Evolutionary conservation across 2,888 invertebrate species (phyloP), one percentile per base, ranked within the genome.

Genomic region (Cheilosia scutellata): DNA sequence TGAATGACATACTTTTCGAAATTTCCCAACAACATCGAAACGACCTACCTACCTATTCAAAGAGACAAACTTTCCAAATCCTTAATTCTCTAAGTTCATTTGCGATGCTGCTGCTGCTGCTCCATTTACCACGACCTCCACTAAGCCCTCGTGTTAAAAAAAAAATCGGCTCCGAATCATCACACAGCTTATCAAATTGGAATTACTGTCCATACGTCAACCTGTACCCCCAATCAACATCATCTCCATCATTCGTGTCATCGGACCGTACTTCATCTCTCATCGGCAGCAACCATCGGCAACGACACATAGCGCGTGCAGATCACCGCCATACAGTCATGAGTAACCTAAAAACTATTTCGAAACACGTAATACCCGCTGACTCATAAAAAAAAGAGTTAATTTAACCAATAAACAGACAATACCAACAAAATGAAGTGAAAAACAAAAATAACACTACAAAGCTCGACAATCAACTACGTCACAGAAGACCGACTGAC

Each of bases 311-410:
- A 33, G 7, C 33, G 40, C 68, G 57, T 44, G 66, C 37, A 37
- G 44, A 49, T 40, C 37, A 25, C 40, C n/a, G 47, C 74, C 53
- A 49, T n/a, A 20, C 20, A 20, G 33, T 13, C 70, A 65, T 84
- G 84, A 84, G 70, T 84, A 84, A 84, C 84, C 84, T 80, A 84
- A 80, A 84, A 84, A 84, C 80, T 76, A 84, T 84, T 84, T 80
- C 80, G 65, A 84, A 80, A 84, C 80, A 68, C 75, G 70, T 44
- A 79, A 75, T 66, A 51, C 49, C 74, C 70, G 80, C 84, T 84
- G 84, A 84, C 75, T 84, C 84, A 84, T 80, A 65, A 49, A 65
- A 75, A 68, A 70, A 65, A 78, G 75, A 84, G 70, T 84, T 84
- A 80, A 80, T 84, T 80, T 71, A 80, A 31, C 80, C 79, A 84